These are phyloP conservation scores for Leptinotarsa undecemlineata DNA, from an alignment of 1,140 invertebrate species.

Conservation along the genomic window DNA sequence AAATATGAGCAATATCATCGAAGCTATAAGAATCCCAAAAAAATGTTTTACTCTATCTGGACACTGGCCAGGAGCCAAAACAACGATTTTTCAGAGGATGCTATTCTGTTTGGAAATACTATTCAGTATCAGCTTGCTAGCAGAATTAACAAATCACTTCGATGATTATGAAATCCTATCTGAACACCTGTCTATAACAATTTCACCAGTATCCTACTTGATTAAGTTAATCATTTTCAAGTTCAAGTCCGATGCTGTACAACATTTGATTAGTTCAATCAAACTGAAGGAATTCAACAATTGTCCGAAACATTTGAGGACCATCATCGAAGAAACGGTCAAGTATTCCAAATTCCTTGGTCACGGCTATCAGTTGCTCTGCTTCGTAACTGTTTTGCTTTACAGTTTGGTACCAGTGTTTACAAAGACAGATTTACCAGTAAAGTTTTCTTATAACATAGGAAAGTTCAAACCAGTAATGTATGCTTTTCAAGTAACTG, in stretches of 20 bases:
- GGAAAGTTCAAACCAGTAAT: slow-evolving; percentile 18
- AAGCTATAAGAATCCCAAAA: slow-evolving; percentile 25
- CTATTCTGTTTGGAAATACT: not conserved
- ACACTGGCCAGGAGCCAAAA: slow-evolving; percentile 8
- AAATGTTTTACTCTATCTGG: slow-evolving; percentile 9
- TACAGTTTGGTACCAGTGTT: slow-evolving; percentile 20
- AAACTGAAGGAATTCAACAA: slow-evolving; percentile 24
- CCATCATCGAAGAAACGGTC: slow-evolving; percentile 14
- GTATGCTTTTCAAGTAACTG: slow-evolving; percentile 25
- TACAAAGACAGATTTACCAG: slow-evolving; percentile 20
- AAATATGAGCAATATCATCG: not conserved
- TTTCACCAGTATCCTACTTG: slow-evolving; percentile 15
- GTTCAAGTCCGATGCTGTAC: slow-evolving; percentile 8
- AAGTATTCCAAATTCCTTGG: not conserved
- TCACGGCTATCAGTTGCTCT: slow-evolving; percentile 14
- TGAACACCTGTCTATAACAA: slow-evolving; percentile 28
- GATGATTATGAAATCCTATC: slow-evolving; percentile 5
- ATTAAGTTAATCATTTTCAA: slow-evolving; percentile 21
- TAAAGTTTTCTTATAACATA: slow-evolving; percentile 27
- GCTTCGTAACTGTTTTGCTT: not conserved
- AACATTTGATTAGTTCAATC: slow-evolving; percentile 11
- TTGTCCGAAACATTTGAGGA: slow-evolving; percentile 10
- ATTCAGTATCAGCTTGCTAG: slow-evolving; percentile 6
- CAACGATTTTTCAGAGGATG: too few relatives aligned
- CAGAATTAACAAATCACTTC: slow-evolving; percentile 7